These are phyloP conservation scores for Leuciscus idus DNA, from an alignment of 2,113 vertebrate species.

Conservation along the genomic window DNA sequence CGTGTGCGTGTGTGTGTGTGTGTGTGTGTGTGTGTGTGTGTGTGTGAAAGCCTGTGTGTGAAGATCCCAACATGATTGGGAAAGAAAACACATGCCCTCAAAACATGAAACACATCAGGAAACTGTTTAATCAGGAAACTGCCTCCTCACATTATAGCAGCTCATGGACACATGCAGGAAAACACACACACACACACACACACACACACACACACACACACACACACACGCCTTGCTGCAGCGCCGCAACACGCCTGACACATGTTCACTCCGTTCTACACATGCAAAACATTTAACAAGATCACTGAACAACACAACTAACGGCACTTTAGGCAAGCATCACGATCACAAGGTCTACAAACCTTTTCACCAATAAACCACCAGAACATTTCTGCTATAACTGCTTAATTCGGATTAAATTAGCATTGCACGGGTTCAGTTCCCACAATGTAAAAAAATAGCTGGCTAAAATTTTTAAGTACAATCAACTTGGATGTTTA, in stretches of 20 bases:
- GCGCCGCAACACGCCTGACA: conserved; percentile 48
- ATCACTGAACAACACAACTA: background rate
- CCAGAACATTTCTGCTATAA: background rate
- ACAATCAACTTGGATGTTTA: too few relatives aligned
- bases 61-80: conserved; percentile 62
- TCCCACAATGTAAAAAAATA: too few relatives aligned
- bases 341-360: background rate
- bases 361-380: background rate
- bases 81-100: conserved; percentile 66
- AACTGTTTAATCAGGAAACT: conserved; percentile 60
- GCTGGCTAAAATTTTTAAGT: too few relatives aligned
- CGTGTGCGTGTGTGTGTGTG: background rate
- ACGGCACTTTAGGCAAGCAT: background rate
- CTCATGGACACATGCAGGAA: conserved; percentile 58
- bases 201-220: too few relatives aligned
- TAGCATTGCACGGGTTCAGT: background rate
- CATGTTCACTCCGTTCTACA: background rate
- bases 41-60: background rate
- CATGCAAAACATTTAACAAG: background rate
- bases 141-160: conserved; percentile 16
- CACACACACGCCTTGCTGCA: conserved; percentile 54
- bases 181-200: background rate
- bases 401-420: background rate
- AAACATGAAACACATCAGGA: conserved; percentile 66
- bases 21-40: conserved; percentile 23